phyloP scores from a whole-genome alignment of 2,797 vertebrate genomes.

The Ispidina picta region DNA sequence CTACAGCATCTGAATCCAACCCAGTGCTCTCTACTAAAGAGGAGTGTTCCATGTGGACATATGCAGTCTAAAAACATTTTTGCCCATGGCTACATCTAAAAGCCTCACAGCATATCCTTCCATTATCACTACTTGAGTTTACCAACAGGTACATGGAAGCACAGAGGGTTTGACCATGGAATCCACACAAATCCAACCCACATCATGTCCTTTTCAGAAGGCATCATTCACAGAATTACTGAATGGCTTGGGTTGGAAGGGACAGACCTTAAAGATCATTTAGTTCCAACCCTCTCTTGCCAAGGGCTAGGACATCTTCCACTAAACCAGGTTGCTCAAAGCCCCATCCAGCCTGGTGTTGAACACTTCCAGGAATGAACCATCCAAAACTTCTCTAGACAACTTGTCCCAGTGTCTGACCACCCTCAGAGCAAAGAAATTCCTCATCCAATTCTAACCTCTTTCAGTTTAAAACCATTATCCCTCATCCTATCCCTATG shows the following conservation, averaged over 20 bases:
- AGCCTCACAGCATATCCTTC: background rate
- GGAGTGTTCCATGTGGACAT: background rate
- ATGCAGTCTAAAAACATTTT: background rate
- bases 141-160: background rate
- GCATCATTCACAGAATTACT: background rate
- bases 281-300: background rate
- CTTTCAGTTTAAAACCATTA: background rate
- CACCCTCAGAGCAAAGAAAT: background rate
- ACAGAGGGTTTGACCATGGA: background rate
- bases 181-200: background rate
- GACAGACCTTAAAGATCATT: background rate
- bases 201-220: background rate
- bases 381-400: background rate
- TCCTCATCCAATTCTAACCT: background rate
- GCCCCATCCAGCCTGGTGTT: background rate
- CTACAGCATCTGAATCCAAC: background rate
- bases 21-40: background rate
- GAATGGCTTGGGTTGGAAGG: background rate
- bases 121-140: background rate
- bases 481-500: background rate
- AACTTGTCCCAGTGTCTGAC: background rate
- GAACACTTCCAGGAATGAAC: background rate
- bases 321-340: background rate
- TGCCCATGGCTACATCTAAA: background rate
- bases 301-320: background rate